phyloP scores from a whole-genome alignment of 2,797 vertebrate genomes.

The Phalloptychus januarius region DNA sequence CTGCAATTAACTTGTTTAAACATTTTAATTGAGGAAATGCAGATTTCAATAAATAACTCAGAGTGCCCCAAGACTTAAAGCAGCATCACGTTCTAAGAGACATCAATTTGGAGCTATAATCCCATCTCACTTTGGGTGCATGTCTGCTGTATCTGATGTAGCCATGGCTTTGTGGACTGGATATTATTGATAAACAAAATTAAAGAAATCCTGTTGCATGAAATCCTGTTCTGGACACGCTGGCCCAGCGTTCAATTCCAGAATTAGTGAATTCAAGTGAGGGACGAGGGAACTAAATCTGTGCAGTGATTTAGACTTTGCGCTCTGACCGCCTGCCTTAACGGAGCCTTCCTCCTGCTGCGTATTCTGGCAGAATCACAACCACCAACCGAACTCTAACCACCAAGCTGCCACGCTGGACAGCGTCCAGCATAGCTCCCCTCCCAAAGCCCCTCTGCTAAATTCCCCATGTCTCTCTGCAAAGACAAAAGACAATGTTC shows the following conservation, averaged over 20 bases:
- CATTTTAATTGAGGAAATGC: too few species aligned
- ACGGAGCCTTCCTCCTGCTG: background rate
- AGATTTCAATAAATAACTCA: too few species aligned
- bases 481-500: background rate
- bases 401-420: background rate
- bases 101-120: background rate
- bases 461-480: background rate
- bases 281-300: background rate
- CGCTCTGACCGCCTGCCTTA: background rate
- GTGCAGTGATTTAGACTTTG: background rate
- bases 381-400: background rate
- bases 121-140: background rate
- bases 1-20: too few species aligned
- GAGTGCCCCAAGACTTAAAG: too few species aligned
- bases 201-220: background rate
- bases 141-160: background rate
- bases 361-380: background rate
- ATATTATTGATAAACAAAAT: slow-evolving; percentile 1
- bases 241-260: background rate
- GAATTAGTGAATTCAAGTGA: background rate
- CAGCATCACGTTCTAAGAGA: background rate
- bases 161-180: background rate
- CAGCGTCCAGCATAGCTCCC: background rate
- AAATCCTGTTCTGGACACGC: background rate
- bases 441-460: background rate